Base-by-base conservation (phyloP, 2,888 invertebrate species). In the Scrobipalpa atriplicella region DNA sequence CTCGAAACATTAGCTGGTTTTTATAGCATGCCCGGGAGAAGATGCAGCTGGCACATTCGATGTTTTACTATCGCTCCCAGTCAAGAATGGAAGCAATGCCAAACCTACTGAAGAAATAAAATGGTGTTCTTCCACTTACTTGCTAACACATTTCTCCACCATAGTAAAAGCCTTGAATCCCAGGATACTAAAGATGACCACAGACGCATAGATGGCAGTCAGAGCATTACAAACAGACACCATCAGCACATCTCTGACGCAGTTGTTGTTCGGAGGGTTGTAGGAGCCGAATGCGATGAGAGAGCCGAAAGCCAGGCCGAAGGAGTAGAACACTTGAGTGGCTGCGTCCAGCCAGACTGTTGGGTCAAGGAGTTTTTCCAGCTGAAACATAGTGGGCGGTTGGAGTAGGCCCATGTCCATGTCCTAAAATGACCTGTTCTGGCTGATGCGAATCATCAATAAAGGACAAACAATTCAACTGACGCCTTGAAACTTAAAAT, bases 301-400 rank as follows among this genome's bases (percentile, higher is more conserved):
- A 0, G 98, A 98, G 2, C 99, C 99, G 86, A 99, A 99, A 7
- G 98, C 98, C 68, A 99, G 93, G 2, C 98, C 98, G 85, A 98
- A 97, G 0, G 98, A 98, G 89, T 98, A 99, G 93, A 99, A 99
- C 2, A 99, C 98, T 93, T 99, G 99, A 0, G 98, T 98, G 0
- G 99, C 98, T 2, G 99, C 98, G 82, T 98, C 98, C 77, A 99
- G 90, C 99, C 99, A 99, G 0, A 98, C 98, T 6, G 95, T 97
- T 0, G 98, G 98, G 77, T 97, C 95, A 61, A 95, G 90, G 18
- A 99, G 93, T 81, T 97, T 98, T 73, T 96, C 96, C 80, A 97
- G 93, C 97, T 97, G 89, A 21, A 86, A 85, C 63, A 16, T 16
- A 52, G n/a, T 36, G 56, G 13, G 47, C 11, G 41, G n/a, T n/a